These are phyloP conservation scores for Mesochorus sp. DNA, from an alignment of 2,888 invertebrate species.

Conservation along the genomic window DNA sequence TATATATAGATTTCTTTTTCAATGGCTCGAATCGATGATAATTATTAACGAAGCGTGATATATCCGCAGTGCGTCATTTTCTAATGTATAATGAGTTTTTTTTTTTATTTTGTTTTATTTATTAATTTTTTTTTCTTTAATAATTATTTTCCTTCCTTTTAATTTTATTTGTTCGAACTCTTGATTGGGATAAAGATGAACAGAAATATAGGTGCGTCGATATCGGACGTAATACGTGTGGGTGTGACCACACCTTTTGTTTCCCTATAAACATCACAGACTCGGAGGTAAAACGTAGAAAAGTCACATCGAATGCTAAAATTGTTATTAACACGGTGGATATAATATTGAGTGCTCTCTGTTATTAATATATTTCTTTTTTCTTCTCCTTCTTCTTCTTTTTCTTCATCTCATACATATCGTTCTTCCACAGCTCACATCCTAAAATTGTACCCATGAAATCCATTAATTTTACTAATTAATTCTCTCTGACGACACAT, in stretches of 20 bases:
- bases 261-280: constrained; percentile 61
- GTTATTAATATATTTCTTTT: constrained; percentile 33
- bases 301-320: constrained; percentile 63
- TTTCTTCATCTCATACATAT: too few relatives aligned
- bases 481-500: constrained; percentile 24
- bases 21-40: background rate
- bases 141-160: background rate
- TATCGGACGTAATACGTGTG: constrained; percentile 39
- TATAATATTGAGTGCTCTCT: constrained; percentile 36
- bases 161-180: background rate
- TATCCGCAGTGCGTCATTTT: background rate
- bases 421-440: constrained; percentile 43
- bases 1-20: background rate
- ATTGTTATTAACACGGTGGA: constrained; percentile 45
- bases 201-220: constrained; percentile 52
- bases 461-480: constrained; percentile 52
- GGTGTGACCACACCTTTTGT: constrained; percentile 50
- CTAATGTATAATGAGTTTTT: background rate
- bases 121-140: background rate
- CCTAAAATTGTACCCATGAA: constrained; percentile 50
- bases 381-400: too few relatives aligned
- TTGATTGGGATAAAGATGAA: constrained; percentile 28
- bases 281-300: constrained; percentile 65
- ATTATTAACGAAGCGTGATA: background rate
- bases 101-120: background rate